A percentile compares a stretch with the other conserved stretches of the same genome.
Evolutionary conservation across 2,888 invertebrate species (phyloP).

Genomic region (Luperina testacea): DNA sequence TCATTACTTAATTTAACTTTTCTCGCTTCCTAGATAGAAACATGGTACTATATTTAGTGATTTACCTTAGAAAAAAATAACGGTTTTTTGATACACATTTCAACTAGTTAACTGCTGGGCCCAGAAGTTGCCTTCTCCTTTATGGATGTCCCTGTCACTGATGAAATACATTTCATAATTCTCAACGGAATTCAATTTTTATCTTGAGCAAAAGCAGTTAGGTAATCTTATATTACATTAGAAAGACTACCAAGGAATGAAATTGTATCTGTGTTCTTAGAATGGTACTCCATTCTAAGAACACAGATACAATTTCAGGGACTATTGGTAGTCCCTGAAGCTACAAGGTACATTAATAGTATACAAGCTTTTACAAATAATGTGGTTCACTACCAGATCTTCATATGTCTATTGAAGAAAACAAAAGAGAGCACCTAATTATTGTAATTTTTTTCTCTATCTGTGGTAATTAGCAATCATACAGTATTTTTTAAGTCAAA

Average conservation of each 20-base stretch:
- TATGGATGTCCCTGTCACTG: background rate
- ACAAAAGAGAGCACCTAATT: background rate
- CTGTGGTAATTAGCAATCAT: too few species aligned
- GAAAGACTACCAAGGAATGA: background rate
- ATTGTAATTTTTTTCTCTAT: too few species aligned
- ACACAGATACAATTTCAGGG: too few species aligned
- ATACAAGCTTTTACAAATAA: conserved; percentile 1
- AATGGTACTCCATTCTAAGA: background rate
- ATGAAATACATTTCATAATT: background rate
- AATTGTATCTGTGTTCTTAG: conserved; percentile 1
- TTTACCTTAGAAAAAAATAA: too few species aligned
- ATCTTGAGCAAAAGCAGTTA: background rate
- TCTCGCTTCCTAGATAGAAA: too few species aligned
- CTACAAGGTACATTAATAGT: background rate
- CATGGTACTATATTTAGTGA: too few species aligned
- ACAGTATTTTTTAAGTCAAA: background rate
- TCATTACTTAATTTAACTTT: too few species aligned
- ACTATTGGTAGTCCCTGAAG: background rate
- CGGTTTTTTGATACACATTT: too few species aligned
- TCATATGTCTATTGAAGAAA: background rate
- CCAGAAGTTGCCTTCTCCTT: too few species aligned
- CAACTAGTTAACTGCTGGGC: too few species aligned
- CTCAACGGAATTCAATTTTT: background rate
- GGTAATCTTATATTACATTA: conserved; percentile 5
- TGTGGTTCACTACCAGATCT: background rate